Conservation (phyloP, 2,888 invertebrate species). For the Carcina quercana region DNA sequence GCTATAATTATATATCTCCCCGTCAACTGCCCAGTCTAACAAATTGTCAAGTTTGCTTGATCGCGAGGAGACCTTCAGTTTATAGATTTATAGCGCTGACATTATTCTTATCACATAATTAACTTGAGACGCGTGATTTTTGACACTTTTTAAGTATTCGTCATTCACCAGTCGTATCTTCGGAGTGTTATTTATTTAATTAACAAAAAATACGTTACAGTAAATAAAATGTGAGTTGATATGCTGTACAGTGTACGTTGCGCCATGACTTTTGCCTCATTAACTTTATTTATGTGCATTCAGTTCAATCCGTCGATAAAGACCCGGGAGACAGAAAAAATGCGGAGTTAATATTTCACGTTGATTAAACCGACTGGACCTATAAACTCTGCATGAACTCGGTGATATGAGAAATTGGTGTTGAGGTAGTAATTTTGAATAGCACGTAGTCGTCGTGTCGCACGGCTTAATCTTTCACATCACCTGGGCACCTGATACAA, state of each 20-base stretch:
- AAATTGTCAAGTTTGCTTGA: too few relatives aligned
- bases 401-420: conserved; percentile 24
- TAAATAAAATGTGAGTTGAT: conserved; percentile 27
- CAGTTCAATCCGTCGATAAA: conserved; percentile 54
- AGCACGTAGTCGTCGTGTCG: too few relatives aligned
- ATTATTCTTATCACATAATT: conserved; percentile 7
- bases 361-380: conserved; percentile 48
- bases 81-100: conserved; percentile 12
- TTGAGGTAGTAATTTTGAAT: conserved; percentile 16
- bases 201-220: conserved; percentile 26
- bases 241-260: conserved; percentile 23
- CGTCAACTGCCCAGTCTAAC: too few relatives aligned
- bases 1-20: too few relatives aligned
- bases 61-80: conserved; percentile 6
- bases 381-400: conserved; percentile 35
- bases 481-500: too few relatives aligned
- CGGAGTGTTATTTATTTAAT: conserved; percentile 25
- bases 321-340: conserved; percentile 44
- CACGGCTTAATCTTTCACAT: conserved; percentile 16
- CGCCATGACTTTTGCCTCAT: conserved; percentile 55
- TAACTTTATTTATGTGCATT: conserved; percentile 58
- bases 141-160: conserved; percentile 16
- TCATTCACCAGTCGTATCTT: conserved; percentile 19
- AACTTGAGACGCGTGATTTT: conserved; percentile 17
- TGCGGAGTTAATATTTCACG: conserved; percentile 46